phyloP scores from a whole-genome alignment of 2,888 invertebrate genomes.

The Drosophila maculinotata region DNA sequence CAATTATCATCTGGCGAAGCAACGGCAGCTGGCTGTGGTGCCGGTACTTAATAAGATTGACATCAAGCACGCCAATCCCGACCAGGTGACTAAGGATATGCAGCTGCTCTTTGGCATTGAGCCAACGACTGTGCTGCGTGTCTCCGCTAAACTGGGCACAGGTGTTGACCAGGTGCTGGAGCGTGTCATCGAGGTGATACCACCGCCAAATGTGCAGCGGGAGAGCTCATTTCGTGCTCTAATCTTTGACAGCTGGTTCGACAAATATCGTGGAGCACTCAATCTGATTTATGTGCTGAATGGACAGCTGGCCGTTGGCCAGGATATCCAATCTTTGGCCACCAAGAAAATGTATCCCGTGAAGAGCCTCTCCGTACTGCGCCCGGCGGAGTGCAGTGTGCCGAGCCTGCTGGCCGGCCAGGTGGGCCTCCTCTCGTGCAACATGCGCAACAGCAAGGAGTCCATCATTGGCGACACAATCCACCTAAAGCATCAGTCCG shows the following conservation, averaged over 20 bases:
- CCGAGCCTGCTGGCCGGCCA: constrained; percentile 93
- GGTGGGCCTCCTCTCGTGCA: constrained; percentile 94
- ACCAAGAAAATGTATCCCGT: constrained; percentile 92
- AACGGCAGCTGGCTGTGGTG: constrained; percentile 92
- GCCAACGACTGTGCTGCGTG: constrained; percentile 89
- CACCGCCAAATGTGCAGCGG: constrained; percentile 89
- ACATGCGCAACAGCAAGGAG: constrained; percentile 91
- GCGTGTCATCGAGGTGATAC: constrained; percentile 91
- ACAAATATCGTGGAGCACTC: constrained; percentile 93
- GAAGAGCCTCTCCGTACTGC: constrained; percentile 91
- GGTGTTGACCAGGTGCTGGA: constrained; percentile 92
- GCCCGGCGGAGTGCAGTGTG: constrained; percentile 90
- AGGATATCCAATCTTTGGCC: constrained; percentile 90
- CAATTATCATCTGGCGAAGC: constrained; percentile 96
- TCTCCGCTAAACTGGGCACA: constrained; percentile 96
- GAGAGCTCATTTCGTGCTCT: constrained; percentile 90
- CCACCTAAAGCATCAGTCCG: constrained; percentile 86
- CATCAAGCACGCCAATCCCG: constrained; percentile 95
- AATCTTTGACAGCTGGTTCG: constrained; percentile 97
- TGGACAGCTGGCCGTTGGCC: constrained; percentile 90
- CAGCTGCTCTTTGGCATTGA: constrained; percentile 93
- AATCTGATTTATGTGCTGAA: constrained; percentile 92
- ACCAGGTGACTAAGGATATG: constrained; percentile 92
- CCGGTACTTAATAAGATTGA: constrained; percentile 99
- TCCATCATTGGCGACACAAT: constrained; percentile 92